Conservation (phyloP, 2,888 invertebrate species). For the Metallyticus violacea region DNA sequence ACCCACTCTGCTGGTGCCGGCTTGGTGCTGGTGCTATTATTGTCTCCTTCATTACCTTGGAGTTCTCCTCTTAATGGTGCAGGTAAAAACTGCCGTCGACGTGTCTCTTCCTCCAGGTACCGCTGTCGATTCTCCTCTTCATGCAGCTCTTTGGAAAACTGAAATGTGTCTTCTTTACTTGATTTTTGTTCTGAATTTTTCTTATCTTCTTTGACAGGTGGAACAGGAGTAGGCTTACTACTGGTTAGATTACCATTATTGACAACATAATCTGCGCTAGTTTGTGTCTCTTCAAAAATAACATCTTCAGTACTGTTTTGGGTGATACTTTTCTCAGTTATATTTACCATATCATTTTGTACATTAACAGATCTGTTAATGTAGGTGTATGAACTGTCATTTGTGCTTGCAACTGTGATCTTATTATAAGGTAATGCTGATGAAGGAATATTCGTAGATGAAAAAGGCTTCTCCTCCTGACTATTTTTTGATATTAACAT, state of each 20-base stretch:
- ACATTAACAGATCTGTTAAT: background rate
- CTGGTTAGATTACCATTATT: background rate
- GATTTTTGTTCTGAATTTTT: background rate
- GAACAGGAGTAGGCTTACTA: background rate
- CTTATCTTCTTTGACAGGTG: background rate
- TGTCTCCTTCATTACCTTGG: background rate
- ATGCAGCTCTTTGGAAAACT: background rate
- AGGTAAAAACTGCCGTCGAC: conserved; percentile 27
- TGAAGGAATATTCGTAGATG: background rate
- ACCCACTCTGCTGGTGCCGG: background rate
- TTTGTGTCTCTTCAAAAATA: background rate
- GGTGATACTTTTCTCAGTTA: background rate
- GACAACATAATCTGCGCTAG: background rate
- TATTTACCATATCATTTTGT: background rate
- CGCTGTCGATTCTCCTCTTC: background rate
- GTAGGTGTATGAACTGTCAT: background rate
- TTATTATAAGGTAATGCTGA: background rate
- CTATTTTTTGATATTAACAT: background rate
- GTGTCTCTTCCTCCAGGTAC: conserved; percentile 10
- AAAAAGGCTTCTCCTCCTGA: background rate
- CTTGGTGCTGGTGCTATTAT: background rate
- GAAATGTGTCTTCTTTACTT: background rate
- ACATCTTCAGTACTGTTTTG: background rate
- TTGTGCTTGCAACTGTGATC: background rate
- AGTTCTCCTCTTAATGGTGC: conserved; percentile 18